Evolutionary conservation across 2,888 invertebrate genomes (phyloP).

Genomic region (Pseudococcus viburni): DNA sequence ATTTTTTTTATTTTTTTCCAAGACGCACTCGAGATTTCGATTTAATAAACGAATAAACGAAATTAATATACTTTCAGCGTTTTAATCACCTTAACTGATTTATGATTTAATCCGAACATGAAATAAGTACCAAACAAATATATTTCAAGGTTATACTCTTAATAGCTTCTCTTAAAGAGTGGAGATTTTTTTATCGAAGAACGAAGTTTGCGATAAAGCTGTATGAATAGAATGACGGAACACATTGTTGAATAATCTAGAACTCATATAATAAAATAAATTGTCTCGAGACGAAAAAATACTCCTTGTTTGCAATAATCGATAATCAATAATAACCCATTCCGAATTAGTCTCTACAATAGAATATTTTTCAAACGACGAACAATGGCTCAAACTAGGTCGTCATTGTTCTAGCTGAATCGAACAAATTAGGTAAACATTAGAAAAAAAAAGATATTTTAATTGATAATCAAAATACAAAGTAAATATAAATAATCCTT

Average conservation of each 20-base stretch:
- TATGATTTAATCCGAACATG: background rate
- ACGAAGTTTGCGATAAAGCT: background rate
- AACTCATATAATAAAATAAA: background rate
- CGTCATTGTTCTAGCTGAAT: background rate
- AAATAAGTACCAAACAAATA: constrained; percentile 15
- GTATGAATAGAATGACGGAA: background rate
- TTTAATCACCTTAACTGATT: constrained; percentile 12
- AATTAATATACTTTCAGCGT: constrained; percentile 16
- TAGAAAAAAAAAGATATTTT: constrained; percentile 44
- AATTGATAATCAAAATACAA: constrained; percentile 50
- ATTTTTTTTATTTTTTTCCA: background rate
- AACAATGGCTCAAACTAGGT: constrained; percentile 10
- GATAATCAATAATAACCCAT: background rate
- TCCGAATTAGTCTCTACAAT: background rate
- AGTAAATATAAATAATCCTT: constrained; percentile 50
- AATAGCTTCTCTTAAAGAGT: background rate
- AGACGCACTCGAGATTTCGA: background rate
- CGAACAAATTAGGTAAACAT: constrained; percentile 26
- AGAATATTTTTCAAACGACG: background rate
- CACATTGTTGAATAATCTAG: background rate
- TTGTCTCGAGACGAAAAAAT: background rate
- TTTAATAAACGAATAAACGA: background rate
- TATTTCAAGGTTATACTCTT: background rate
- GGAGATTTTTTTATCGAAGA: constrained; percentile 1
- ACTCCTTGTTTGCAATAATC: background rate